Conservation (phyloP, 2,888 invertebrate species). For the Dromius quadrimaculatus region DNA sequence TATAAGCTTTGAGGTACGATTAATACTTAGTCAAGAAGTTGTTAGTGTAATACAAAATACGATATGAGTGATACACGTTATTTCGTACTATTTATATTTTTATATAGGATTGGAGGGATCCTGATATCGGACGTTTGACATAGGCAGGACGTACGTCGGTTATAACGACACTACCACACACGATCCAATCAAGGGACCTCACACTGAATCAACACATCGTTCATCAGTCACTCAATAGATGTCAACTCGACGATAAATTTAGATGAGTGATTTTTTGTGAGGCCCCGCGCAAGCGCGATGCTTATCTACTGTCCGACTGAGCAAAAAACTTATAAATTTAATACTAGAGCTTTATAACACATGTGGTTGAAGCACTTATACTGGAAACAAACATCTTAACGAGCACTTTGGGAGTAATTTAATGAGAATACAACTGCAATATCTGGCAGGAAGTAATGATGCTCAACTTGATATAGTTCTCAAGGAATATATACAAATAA, state of each 20-base stretch:
- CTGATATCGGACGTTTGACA: slow-evolving; percentile 67
- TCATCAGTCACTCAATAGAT: slow-evolving; percentile 1
- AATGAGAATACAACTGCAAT: no score
- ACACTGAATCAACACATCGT: not conserved
- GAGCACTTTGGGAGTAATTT: no score
- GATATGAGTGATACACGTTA: slow-evolving; percentile 52
- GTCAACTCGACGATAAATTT: slow-evolving; percentile 9
- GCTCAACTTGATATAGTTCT: no score
- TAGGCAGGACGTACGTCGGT: slow-evolving; percentile 53
- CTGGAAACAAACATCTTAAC: no score
- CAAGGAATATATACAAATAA: no score
- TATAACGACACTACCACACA: slow-evolving; percentile 51
- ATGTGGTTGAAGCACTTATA: slow-evolving; percentile 18
- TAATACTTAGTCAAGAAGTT: slow-evolving; percentile 42
- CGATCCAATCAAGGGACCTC: slow-evolving; percentile 33
- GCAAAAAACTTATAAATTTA: slow-evolving; percentile 49
- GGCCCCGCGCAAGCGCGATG: slow-evolving; percentile 38
- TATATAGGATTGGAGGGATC: slow-evolving; percentile 66
- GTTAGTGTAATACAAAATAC: slow-evolving; percentile 53
- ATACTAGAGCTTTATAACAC: slow-evolving; percentile 29
- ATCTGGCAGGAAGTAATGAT: no score
- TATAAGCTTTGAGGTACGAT: slow-evolving; percentile 53
- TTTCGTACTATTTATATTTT: slow-evolving; percentile 61
- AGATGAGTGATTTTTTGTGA: slow-evolving; percentile 30
- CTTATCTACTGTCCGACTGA: slow-evolving; percentile 52